Evolutionary conservation across 2,888 invertebrate species (phyloP), one percentile per base, ranked within the genome.

Genomic region (Nomada lathburiana): DNA sequence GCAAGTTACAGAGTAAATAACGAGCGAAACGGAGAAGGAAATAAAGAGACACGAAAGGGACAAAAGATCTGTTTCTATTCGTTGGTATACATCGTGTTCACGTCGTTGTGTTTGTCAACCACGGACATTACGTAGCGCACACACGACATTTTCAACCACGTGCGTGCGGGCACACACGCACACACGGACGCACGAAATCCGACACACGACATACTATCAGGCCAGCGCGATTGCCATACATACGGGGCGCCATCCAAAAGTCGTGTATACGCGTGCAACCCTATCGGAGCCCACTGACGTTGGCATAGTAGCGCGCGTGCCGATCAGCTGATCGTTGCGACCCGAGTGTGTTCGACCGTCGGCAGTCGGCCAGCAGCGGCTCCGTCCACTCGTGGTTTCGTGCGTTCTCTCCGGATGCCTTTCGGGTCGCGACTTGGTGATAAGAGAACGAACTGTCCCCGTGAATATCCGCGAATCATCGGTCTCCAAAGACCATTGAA

Each of bases 241-340:
- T 47, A 67, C 69, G 76, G 68, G 71, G 78, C 82, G 82, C 82
- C 75, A 72, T 72, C 83, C 62, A 78, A 83, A 84, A 83, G 57
- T 69, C 64, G 80, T 75, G 71, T 65, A 83, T 44, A 72, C 82
- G 78, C 76, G 78, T 87, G 83, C 85, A 79, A 73, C 67, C 76
- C 80, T 69, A 44, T 62, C 72, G 76, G 81, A 83, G 78, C 57
- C 36, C 84, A 74, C 73, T 84, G 83, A 81, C 71, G 86, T 83
- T 85, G 86, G 89, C 89, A 89, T 90, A 91, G 91, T 84, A 91
- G 89, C 91, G 90, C 91, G 92, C 92, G 91, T 92, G 92, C 89
- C 91, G 90, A 93, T 93, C 93, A 93, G 93, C 93, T 93, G 93
- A 93, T 92, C 90, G 89, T 79, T 69, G 85, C 64, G 76, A 67